These are phyloP conservation scores for Coptodon rendalli DNA, from an alignment of 2,113 vertebrate species.

Conservation along the genomic window DNA sequence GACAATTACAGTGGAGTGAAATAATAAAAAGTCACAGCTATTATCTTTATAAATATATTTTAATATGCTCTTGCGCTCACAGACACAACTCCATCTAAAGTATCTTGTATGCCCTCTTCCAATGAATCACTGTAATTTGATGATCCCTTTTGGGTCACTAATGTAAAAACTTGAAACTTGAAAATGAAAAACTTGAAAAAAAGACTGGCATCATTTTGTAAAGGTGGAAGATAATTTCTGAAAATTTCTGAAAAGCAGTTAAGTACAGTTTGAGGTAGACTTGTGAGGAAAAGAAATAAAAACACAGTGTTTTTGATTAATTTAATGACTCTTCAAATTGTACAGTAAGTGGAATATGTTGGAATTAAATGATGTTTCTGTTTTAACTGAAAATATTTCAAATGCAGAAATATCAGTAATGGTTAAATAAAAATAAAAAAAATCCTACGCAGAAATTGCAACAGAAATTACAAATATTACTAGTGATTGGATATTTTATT, in stretches of 20 bases:
- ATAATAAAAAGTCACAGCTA: not conserved
- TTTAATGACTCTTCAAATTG: not conserved
- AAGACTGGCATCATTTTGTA: not conserved
- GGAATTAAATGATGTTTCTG: not conserved
- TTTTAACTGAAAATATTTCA: not conserved
- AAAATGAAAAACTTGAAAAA: not conserved
- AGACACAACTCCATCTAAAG: not conserved
- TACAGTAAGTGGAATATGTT: accelerated
- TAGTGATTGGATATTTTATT: not conserved
- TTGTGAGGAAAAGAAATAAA: not conserved
- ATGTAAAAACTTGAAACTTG: not conserved
- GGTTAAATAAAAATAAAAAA: not conserved
- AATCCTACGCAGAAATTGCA: not conserved
- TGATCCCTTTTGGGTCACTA: not conserved
- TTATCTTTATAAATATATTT: not conserved
- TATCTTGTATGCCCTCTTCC: not conserved
- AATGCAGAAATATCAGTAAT: not conserved
- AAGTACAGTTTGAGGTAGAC: not conserved
- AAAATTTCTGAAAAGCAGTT: not conserved
- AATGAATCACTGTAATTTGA: not conserved
- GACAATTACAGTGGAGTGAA: accelerated
- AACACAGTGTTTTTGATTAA: not conserved
- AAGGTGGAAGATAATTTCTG: not conserved
- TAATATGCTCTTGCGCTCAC: not conserved
- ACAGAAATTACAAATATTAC: not conserved